A percentile compares a stretch with the other conserved stretches of the same genome.
phyloP scores from a whole-genome alignment of 1,140 invertebrate genomes.

The Gryon sp. region DNA sequence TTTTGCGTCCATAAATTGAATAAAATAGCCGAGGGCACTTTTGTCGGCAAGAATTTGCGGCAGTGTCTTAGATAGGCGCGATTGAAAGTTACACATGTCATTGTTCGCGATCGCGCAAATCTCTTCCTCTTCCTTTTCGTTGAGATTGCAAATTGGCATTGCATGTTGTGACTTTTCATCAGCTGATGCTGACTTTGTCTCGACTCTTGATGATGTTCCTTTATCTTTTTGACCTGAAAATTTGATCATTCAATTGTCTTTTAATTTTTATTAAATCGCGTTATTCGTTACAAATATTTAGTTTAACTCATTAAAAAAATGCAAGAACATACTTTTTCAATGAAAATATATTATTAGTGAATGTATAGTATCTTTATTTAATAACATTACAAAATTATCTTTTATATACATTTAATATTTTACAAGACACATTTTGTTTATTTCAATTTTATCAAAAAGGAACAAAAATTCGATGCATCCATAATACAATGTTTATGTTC shows the following conservation, averaged over 20 bases:
- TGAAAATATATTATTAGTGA: no score
- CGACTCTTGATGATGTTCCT: conserved; percentile 58
- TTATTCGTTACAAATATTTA: background rate
- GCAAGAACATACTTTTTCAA: no score
- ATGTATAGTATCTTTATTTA: no score
- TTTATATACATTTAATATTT: no score
- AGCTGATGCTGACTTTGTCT: no score
- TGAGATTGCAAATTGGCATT: conserved; percentile 61
- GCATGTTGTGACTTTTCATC: background rate
- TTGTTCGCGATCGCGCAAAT: conserved; percentile 48
- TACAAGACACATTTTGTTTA: no score
- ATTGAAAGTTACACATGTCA: conserved; percentile 70
- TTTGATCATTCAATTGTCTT: no score
- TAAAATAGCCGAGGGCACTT: conserved; percentile 85
- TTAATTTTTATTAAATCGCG: no score
- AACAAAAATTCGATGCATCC: no score
- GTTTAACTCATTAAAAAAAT: conserved; percentile 2
- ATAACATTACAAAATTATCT: no score
- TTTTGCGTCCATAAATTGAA: conserved; percentile 85
- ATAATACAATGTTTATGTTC: no score
- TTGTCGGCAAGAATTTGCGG: conserved; percentile 84
- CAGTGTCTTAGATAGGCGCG: conserved; percentile 83
- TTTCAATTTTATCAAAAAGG: no score
- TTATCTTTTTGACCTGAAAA: conserved; percentile 69
- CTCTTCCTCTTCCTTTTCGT: conserved; percentile 74